These are phyloP conservation scores for Conus ventricosus DNA, from an alignment of 1,140 invertebrate species.

Conservation along the genomic window DNA sequence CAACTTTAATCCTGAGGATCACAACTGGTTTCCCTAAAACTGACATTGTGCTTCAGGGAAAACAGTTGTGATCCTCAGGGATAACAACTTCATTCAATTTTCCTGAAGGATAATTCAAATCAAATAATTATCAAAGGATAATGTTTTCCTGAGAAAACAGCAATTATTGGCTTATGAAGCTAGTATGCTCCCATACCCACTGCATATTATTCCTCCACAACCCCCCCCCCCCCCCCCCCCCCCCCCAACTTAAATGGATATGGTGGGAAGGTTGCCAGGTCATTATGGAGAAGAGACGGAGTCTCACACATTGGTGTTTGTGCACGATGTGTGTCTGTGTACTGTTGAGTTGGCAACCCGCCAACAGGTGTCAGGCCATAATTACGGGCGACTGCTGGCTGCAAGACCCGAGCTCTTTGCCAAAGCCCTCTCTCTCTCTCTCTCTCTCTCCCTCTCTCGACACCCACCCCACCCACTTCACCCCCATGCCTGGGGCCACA, in stretches of 20 bases:
- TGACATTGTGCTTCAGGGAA: too few relatives aligned
- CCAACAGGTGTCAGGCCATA: conserved; percentile 2
- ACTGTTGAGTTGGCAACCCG: not conserved
- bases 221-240: not conserved
- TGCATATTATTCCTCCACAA: not conserved
- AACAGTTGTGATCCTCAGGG: too few relatives aligned
- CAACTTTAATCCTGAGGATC: too few relatives aligned
- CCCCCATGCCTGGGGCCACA: not conserved
- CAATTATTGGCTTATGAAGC: too few relatives aligned
- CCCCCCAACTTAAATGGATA: too few relatives aligned
- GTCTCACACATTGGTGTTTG: not conserved
- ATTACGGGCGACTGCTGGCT: not conserved
- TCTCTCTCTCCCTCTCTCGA: conserved; percentile 26
- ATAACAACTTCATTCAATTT: too few relatives aligned
- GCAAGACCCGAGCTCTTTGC: not conserved
- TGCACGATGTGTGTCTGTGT: not conserved
- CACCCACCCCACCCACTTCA: not conserved
- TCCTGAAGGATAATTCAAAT: too few relatives aligned
- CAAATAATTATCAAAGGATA: too few relatives aligned
- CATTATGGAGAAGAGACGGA: not conserved
- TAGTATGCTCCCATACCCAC: not conserved
- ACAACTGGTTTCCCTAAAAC: too few relatives aligned
- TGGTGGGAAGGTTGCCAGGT: not conserved
- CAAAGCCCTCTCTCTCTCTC: not conserved
- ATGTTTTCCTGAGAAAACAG: too few relatives aligned